Conservation (phyloP, 2,888 invertebrate species). For the Perithous albicinctus region DNA sequence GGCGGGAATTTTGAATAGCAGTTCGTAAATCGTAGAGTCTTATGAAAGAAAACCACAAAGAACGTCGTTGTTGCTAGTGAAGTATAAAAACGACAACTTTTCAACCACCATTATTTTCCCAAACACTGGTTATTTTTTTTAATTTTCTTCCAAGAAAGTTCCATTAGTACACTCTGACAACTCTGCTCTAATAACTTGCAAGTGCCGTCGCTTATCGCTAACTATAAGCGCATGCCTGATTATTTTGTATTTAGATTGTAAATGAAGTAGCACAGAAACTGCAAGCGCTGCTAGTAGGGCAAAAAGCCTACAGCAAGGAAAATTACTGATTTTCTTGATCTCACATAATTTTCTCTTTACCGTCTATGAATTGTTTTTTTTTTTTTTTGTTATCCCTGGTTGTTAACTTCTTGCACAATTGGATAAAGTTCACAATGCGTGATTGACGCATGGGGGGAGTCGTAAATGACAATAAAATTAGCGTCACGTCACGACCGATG, state of each 20-base stretch:
- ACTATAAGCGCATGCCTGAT: neutral
- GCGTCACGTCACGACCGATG: conserved; percentile 39
- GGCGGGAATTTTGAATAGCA: too few relatives aligned
- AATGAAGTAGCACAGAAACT: neutral
- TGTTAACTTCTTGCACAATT: neutral
- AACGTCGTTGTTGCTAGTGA: too few relatives aligned
- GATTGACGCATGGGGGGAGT: neutral
- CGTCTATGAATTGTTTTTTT: neutral
- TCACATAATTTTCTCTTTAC: neutral
- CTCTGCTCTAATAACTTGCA: too few relatives aligned
- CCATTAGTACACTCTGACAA: neutral
- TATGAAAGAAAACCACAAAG: too few relatives aligned
- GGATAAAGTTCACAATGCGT: conserved; percentile 21
- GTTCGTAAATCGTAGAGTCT: too few relatives aligned
- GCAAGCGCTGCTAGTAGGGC: neutral
- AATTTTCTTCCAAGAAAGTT: neutral
- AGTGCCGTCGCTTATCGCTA: neutral
- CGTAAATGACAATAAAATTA: conserved; percentile 56
- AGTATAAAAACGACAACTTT: too few relatives aligned
- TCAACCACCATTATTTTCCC: too few relatives aligned
- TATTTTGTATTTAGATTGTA: neutral
- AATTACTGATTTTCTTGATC: neutral
- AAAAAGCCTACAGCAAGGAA: neutral
- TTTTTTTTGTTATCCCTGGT: neutral
- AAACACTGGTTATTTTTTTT: neutral